Conservation (phyloP, 2,888 invertebrate genomes). For the Cheilosia urbana region DNA sequence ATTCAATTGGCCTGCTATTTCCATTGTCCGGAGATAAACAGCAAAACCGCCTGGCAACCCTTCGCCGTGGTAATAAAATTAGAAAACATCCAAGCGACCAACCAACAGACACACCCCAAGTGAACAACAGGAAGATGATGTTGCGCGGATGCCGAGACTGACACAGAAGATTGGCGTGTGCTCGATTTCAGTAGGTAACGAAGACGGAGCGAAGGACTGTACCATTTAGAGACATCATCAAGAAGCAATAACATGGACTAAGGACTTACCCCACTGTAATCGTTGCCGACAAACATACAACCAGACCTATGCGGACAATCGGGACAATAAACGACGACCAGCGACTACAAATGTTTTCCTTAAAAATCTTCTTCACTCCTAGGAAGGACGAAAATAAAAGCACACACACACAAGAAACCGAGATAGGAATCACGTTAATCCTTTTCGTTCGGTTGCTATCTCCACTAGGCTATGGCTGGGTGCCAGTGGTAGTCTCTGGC, state of each 20-base stretch:
- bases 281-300: constrained; percentile 26
- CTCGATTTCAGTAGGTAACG: background rate
- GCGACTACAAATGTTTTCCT: constrained; percentile 63
- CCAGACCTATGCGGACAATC: constrained; percentile 23
- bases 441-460: constrained; percentile 26
- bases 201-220: constrained; percentile 19
- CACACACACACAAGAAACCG: constrained; percentile 24
- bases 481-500: constrained; percentile 8
- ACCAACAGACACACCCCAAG: background rate
- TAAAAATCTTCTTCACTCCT: constrained; percentile 24
- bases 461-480: background rate
- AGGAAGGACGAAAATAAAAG: constrained; percentile 1
- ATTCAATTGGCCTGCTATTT: constrained; percentile 71
- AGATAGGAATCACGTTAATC: constrained; percentile 72
- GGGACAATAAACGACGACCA: constrained; percentile 59
- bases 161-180: constrained; percentile 18
- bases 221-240: constrained; percentile 70
- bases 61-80: constrained; percentile 50
- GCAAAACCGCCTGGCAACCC: constrained; percentile 54
- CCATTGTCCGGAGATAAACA: constrained; percentile 62
- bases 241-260: constrained; percentile 74
- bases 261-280: constrained; percentile 68
- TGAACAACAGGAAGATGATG: constrained; percentile 14
- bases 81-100: constrained; percentile 40
- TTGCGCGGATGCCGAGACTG: constrained; percentile 12